Conservation (phyloP, 2,113 vertebrate genomes). For the Stictonetta naevosa region DNA sequence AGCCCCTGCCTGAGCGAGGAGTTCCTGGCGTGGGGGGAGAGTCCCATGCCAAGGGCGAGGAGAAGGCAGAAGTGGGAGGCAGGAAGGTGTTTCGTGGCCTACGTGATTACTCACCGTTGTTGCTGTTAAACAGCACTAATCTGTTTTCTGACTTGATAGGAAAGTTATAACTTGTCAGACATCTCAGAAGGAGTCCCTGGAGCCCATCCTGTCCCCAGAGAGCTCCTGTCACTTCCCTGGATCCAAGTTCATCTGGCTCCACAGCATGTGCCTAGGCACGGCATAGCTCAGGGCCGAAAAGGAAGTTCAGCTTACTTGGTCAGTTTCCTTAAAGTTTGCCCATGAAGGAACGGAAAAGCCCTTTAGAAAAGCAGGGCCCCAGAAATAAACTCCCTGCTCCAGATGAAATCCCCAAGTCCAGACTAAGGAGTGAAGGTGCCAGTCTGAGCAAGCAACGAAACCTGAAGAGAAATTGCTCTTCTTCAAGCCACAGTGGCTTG, state of each 20-base stretch:
- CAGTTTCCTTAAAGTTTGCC: background rate
- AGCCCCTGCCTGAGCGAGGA: background rate
- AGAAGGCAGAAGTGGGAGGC: background rate
- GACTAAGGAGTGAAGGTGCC: background rate
- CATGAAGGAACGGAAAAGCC: background rate
- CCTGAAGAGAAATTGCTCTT: background rate
- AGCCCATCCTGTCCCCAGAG: background rate
- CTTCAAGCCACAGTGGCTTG: rapidly evolving
- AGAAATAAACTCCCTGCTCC: background rate
- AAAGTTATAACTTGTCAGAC: background rate
- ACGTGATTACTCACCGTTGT: rapidly evolving
- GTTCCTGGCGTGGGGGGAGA: background rate
- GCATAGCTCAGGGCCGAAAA: background rate
- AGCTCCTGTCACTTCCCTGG: background rate
- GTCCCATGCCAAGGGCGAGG: background rate
- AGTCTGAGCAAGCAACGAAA: background rate
- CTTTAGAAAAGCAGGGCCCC: background rate
- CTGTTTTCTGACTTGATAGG: background rate
- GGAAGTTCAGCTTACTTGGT: background rate
- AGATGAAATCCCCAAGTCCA: background rate
- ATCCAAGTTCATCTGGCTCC: background rate
- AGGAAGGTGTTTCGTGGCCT: background rate
- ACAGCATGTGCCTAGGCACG: background rate
- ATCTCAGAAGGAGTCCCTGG: background rate
- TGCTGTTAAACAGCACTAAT: background rate